These are phyloP conservation scores for Hofmannophila pseudospretella DNA, from an alignment of 2,888 invertebrate genomes.

Conservation along the genomic window DNA sequence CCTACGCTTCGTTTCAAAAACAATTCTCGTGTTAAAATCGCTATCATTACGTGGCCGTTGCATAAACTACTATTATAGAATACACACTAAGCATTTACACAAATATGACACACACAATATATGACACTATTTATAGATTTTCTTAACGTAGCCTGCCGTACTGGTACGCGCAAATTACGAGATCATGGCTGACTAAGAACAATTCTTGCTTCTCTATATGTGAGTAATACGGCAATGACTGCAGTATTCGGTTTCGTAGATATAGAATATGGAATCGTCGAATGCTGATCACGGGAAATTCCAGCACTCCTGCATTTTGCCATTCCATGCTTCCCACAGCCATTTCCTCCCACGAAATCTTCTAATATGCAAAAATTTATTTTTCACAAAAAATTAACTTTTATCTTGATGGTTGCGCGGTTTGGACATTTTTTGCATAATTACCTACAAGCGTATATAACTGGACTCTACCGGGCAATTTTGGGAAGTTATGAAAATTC, in stretches of 20 bases:
- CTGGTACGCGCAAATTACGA: no score
- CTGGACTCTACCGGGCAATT: no score
- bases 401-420: not conserved
- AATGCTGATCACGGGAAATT: constrained; percentile 16
- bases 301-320: constrained; percentile 14
- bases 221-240: constrained; percentile 10
- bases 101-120: no score
- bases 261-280: constrained; percentile 10
- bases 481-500: constrained; percentile 1
- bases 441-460: no score
- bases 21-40: no score
- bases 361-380: constrained; percentile 3
- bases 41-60: no score
- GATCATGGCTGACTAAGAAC: not conserved
- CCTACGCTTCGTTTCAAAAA: no score
- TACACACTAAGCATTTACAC: no score
- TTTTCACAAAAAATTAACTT: not conserved
- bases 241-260: no score
- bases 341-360: not conserved
- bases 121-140: no score
- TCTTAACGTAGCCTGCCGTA: no score
- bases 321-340: not conserved
- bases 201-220: not conserved
- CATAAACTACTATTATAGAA: no score
- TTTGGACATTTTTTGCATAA: constrained; percentile 1